phyloP scores from a whole-genome alignment of 1,140 invertebrate genomes.

The Aphelenchoides besseyi region DNA sequence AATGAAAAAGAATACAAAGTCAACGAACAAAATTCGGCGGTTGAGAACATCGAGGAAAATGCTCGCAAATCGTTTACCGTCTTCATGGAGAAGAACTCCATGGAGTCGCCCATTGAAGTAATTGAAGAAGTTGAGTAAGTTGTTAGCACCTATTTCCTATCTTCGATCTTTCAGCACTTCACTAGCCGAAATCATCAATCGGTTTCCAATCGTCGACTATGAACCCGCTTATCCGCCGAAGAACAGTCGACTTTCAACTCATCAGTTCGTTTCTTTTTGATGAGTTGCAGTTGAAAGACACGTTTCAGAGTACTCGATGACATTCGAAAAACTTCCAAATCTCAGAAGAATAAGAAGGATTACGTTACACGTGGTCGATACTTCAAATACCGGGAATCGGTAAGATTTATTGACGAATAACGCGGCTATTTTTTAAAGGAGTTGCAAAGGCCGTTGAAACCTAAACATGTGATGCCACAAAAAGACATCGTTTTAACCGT shows the following conservation, averaged over 20 bases:
- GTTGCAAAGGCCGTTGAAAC: slow-evolving; percentile 27
- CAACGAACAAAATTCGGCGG: slow-evolving; percentile 6
- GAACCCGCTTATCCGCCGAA: slow-evolving; percentile 35
- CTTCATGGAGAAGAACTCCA: slow-evolving; percentile 21
- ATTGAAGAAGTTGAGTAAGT: slow-evolving; percentile 8
- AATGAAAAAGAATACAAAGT: background rate
- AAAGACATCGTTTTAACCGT: slow-evolving; percentile 47
- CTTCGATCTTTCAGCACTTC: slow-evolving; percentile 28
- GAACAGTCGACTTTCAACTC: slow-evolving; percentile 35
- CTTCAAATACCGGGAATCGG: slow-evolving; percentile 46
- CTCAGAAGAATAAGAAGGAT: slow-evolving; percentile 30
- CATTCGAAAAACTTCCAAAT: slow-evolving; percentile 23
- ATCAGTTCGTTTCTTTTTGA: slow-evolving; percentile 32
- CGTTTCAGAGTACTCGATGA: slow-evolving; percentile 43
- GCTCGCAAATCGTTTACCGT: slow-evolving; percentile 24
- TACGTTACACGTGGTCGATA: slow-evolving; percentile 49
- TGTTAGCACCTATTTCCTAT: slow-evolving; percentile 23
- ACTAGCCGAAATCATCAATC: slow-evolving; percentile 23
- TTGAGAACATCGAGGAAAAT: slow-evolving; percentile 12
- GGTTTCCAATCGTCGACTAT: slow-evolving; percentile 31
- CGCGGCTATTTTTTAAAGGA: slow-evolving; percentile 18
- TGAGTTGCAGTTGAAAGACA: slow-evolving; percentile 11
- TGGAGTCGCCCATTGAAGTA: slow-evolving; percentile 4
- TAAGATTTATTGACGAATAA: slow-evolving; percentile 22
- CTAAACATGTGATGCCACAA: background rate